Evolutionary conservation across 2,888 invertebrate species (phyloP), one percentile per base, ranked within the genome.

Genomic region (Desoria tigrina): DNA sequence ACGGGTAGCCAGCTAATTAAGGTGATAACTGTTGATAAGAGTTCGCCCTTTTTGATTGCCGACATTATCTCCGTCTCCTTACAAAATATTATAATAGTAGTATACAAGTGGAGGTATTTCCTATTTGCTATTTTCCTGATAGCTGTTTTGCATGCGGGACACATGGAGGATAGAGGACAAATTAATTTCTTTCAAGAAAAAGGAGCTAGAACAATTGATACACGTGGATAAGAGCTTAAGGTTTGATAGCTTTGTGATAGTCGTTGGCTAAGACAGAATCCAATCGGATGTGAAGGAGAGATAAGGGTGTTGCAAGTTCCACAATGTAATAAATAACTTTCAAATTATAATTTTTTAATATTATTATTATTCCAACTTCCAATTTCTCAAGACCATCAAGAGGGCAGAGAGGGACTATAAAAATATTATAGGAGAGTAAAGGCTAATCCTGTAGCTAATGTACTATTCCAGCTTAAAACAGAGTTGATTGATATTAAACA

Each of bases 1-100:
- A 55, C 55, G 55, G 55, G 55, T 55, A 55, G 55, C 32, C 51
- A 55, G 28, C 55, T 55, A 55, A 55, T 55, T 55, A 55, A 55
- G 55, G 55, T 55, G 55, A 55, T 32, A 32, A 32, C 32, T 32
- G 32, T 32, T n/a, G 32, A 32, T 55, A 55, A 55, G 55, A 55
- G 32, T 27, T 55, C 32, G 32, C 32, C 55, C 55, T 55, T 55
- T 55, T 55, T 55, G 55, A 55, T 32, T 55, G 55, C 21, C 32
- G 55, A 27, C 55, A 18, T 27, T 55, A 45, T 45, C 45, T 21
- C n/a, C 9, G 6, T 18, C 45, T 39, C 39, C 9, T 39, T 39
- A 9, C 16, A 39, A 11, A 39, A n/a, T 21, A 11, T 32, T 32
- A 6, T 21, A 45, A 45, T 45, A n/a, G n/a, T n/a, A n/a, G n/a